Evolutionary conservation across 2,888 invertebrate species (phyloP).

Genomic region (Parapristionchus giblindavisi): DNA sequence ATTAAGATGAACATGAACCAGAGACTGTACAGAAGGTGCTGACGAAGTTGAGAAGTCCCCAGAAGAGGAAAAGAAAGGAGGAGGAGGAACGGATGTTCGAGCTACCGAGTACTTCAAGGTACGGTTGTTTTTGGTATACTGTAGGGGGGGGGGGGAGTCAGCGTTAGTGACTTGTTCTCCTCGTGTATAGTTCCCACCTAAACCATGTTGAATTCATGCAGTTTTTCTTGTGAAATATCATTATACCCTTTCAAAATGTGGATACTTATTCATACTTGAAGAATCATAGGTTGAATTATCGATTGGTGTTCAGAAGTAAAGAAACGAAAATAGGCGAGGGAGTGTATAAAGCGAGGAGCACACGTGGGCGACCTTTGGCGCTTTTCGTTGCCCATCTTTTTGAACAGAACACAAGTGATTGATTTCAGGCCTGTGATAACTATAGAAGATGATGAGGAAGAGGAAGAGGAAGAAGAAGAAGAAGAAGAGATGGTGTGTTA

Average conservation of each 20-base stretch:
- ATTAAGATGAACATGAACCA: constrained; percentile 17
- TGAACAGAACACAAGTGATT: not conserved
- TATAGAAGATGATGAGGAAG: constrained; percentile 7
- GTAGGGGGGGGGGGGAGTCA: not conserved
- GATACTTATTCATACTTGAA: too few species aligned
- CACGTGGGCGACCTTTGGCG: not conserved
- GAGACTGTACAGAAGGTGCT: constrained; percentile 36
- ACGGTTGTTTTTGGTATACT: not conserved
- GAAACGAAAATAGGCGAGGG: not conserved
- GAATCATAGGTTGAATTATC: too few species aligned
- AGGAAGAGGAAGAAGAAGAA: not conserved
- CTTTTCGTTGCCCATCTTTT: not conserved
- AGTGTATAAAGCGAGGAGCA: not conserved
- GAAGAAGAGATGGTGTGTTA: not conserved
- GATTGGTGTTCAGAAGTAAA: not conserved
- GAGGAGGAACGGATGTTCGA: constrained; percentile 40
- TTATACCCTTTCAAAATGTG: too few species aligned
- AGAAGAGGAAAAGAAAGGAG: constrained; percentile 30
- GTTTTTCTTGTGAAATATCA: too few species aligned
- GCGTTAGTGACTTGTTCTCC: too few species aligned
- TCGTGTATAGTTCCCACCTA: too few species aligned
- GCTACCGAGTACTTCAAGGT: constrained; percentile 39
- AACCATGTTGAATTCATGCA: too few species aligned
- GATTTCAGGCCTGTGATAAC: not conserved
- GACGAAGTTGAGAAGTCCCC: constrained; percentile 35